Conservation (phyloP, 1,140 invertebrate genomes). For the Gonioctena quinquepunctata region DNA sequence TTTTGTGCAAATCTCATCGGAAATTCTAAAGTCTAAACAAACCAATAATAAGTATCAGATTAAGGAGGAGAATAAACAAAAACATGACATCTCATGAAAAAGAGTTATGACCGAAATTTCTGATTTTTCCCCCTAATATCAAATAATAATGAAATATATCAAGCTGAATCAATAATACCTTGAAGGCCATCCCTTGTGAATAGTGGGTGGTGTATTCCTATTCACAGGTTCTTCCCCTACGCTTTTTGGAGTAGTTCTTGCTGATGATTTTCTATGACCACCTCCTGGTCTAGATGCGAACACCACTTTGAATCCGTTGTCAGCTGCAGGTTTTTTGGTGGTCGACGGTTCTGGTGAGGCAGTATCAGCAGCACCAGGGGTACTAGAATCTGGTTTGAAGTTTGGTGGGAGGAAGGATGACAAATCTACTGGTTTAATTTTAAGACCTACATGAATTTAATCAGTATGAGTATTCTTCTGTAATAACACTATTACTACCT, state of each 20-base stretch:
- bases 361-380: constrained; percentile 60
- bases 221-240: constrained; percentile 48
- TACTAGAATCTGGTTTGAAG: constrained; percentile 61
- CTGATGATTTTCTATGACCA: constrained; percentile 59
- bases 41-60: too few species aligned
- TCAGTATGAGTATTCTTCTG: too few species aligned
- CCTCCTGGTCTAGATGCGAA: constrained; percentile 79
- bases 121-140: too few species aligned
- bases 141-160: too few species aligned
- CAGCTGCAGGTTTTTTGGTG: constrained; percentile 53
- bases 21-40: too few species aligned
- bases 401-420: constrained; percentile 64
- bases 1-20: too few species aligned
- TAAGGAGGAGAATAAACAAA: too few species aligned
- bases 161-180: constrained; percentile 62
- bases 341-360: constrained; percentile 38
- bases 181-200: constrained; percentile 80
- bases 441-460: constrained; percentile 9
- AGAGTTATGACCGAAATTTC: too few species aligned
- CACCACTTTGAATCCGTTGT: constrained; percentile 65
- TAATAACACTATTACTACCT: background rate
- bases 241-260: constrained; percentile 65
- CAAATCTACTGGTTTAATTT: constrained; percentile 31
- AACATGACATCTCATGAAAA: too few species aligned
- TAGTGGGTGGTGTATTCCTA: constrained; percentile 64